These are phyloP conservation scores for Xestia rhomboidea DNA, from an alignment of 2,888 invertebrate genomes.

Conservation along the genomic window DNA sequence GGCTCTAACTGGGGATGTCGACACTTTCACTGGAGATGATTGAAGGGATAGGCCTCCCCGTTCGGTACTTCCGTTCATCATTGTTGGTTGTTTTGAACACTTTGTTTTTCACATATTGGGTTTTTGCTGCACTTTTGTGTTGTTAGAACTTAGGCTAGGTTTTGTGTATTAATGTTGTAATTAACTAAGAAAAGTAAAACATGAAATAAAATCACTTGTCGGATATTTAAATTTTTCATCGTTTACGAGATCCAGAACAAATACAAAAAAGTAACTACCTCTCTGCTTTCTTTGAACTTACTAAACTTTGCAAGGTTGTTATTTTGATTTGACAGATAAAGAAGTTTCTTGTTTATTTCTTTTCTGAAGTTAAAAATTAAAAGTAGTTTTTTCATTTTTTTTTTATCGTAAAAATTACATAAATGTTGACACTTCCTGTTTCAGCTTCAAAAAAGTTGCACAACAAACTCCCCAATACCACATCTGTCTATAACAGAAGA, in stretches of 20 bases:
- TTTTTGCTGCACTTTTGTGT: slow-evolving; percentile 44
- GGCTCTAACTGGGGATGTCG: slow-evolving; percentile 83
- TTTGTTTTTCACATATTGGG: slow-evolving; percentile 54
- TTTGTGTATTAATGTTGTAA: slow-evolving; percentile 27
- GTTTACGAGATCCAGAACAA: too few relatives aligned
- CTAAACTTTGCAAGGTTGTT: too few relatives aligned
- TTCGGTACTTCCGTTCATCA: slow-evolving; percentile 86
- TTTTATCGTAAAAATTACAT: background rate
- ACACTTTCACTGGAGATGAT: slow-evolving; percentile 82
- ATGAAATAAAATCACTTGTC: background rate
- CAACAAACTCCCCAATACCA: background rate
- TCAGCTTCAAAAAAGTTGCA: background rate
- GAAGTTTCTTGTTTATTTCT: too few relatives aligned
- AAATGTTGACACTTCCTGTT: background rate
- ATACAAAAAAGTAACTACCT: too few relatives aligned
- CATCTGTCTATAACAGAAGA: background rate
- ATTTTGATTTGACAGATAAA: too few relatives aligned
- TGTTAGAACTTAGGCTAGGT: slow-evolving; percentile 27
- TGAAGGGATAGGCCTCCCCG: slow-evolving; percentile 81
- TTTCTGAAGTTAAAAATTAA: background rate
- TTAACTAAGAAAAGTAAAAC: background rate
- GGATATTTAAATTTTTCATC: background rate
- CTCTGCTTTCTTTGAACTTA: too few relatives aligned
- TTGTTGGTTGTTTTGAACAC: slow-evolving; percentile 68
- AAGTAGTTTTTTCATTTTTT: background rate